These are phyloP conservation scores for Orthonevra nobilis DNA, from an alignment of 2,888 invertebrate species.

Conservation along the genomic window DNA sequence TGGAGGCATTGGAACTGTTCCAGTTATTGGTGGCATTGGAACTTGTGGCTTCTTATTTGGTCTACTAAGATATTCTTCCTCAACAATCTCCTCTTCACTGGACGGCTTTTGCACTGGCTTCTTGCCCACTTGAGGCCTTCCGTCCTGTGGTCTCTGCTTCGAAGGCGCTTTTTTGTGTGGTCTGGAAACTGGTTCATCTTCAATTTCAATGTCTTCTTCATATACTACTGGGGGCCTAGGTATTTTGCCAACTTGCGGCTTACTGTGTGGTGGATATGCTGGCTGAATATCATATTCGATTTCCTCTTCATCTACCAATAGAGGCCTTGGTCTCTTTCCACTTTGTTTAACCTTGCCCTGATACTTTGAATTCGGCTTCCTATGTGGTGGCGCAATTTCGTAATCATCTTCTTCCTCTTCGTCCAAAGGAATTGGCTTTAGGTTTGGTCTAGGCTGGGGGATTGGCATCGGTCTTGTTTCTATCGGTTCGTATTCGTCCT, in stretches of 20 bases:
- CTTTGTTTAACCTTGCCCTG: neutral
- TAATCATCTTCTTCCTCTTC: neutral
- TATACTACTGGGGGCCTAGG: neutral
- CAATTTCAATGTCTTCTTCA: too few species aligned
- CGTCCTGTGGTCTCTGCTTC: too few species aligned
- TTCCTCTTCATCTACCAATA: neutral
- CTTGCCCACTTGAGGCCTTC: too few species aligned
- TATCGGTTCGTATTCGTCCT: constrained; percentile 9
- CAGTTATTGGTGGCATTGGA: neutral
- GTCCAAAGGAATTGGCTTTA: constrained; percentile 9
- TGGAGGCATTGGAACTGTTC: neutral
- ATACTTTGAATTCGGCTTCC: neutral
- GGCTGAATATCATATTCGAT: too few species aligned
- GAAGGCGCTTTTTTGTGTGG: too few species aligned
- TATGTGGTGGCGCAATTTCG: neutral
- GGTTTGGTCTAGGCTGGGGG: neutral
- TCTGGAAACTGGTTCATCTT: neutral
- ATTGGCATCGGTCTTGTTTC: constrained; percentile 4
- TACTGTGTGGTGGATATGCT: neutral
- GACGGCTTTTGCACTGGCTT: too few species aligned
- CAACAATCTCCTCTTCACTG: too few species aligned
- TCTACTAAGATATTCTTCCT: too few species aligned
- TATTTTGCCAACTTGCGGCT: neutral
- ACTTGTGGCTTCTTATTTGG: neutral
- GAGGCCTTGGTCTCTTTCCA: neutral